Evolutionary conservation across 2,888 invertebrate species (phyloP).

Genomic region (Ectobius pallidus): DNA sequence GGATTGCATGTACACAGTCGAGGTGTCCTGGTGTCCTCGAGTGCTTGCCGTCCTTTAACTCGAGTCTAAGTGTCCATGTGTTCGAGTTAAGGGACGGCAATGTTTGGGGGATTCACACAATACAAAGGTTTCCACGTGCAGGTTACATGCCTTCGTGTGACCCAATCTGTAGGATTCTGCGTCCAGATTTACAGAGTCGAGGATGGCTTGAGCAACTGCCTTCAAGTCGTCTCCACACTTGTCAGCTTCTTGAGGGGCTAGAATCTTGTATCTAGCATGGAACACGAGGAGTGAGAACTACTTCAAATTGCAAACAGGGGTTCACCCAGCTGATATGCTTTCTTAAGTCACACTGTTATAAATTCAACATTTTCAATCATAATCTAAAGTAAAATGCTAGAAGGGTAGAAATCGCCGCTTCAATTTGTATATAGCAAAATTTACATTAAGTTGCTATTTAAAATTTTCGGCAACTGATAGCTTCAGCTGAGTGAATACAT

Average conservation of each 20-base stretch:
- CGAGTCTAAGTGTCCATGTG: too few species aligned
- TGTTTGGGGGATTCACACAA: too few species aligned
- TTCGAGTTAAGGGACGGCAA: too few species aligned
- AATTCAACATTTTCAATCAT: too few species aligned
- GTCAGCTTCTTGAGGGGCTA: slow-evolving; percentile 88
- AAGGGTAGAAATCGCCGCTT: too few species aligned
- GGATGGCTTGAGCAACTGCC: slow-evolving; percentile 82
- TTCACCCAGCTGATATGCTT: too few species aligned
- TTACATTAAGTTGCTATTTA: too few species aligned
- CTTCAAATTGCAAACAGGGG: neutral
- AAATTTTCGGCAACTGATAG: too few species aligned
- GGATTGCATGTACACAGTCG: neutral
- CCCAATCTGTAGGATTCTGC: slow-evolving; percentile 94
- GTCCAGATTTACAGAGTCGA: slow-evolving; percentile 84
- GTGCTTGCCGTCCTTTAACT: neutral
- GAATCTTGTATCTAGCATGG: slow-evolving; percentile 91
- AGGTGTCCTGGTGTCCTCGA: neutral
- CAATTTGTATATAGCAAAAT: too few species aligned
- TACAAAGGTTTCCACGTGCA: neutral
- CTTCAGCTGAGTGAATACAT: too few species aligned
- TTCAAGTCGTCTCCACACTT: slow-evolving; percentile 74
- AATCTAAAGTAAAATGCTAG: too few species aligned
- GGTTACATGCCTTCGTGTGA: slow-evolving; percentile 93
- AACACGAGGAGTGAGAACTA: slow-evolving; percentile 12
- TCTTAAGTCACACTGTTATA: too few species aligned